Conservation (phyloP, 2,888 invertebrate genomes). For the Creontiades dilutus region DNA sequence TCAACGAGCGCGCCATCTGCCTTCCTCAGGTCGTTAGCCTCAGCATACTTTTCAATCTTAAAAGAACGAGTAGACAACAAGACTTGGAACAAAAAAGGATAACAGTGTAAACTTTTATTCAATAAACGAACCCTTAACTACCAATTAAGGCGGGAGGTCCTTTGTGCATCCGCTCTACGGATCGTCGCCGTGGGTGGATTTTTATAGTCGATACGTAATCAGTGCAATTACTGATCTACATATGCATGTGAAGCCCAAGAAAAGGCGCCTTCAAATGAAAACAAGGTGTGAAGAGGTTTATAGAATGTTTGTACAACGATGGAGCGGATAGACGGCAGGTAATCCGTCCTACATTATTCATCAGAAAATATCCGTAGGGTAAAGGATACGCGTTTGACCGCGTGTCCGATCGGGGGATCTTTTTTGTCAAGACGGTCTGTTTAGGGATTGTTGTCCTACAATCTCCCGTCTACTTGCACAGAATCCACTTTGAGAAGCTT, state of each 20-base stretch:
- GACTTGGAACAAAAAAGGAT: not conserved
- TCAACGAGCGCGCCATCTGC: not conserved
- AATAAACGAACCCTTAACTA: slow-evolving; percentile 57
- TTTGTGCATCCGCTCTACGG: not conserved
- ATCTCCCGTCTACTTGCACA: no score
- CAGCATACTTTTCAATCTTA: slow-evolving; percentile 37
- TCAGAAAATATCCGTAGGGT: slow-evolving; percentile 52
- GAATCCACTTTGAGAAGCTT: no score
- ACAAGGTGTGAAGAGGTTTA: slow-evolving; percentile 57
- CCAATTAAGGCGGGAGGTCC: slow-evolving; percentile 56
- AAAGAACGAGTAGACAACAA: slow-evolving; percentile 37
- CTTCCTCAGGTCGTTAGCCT: slow-evolving; percentile 47
- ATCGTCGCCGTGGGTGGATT: slow-evolving; percentile 52
- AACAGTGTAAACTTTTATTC: slow-evolving; percentile 57
- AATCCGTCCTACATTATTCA: slow-evolving; percentile 60
- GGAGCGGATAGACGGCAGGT: not conserved
- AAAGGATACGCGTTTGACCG: not conserved
- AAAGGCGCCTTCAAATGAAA: slow-evolving; percentile 43
- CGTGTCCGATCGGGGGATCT: not conserved
- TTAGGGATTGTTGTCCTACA: not conserved
- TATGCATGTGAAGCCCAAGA: slow-evolving; percentile 51
- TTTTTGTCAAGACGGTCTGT: not conserved
- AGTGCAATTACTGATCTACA: slow-evolving; percentile 63
- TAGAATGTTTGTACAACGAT: slow-evolving; percentile 54
- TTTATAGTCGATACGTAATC: slow-evolving; percentile 35